Conservation (phyloP, 2,113 vertebrate species). For the Tetrax tetrax region DNA sequence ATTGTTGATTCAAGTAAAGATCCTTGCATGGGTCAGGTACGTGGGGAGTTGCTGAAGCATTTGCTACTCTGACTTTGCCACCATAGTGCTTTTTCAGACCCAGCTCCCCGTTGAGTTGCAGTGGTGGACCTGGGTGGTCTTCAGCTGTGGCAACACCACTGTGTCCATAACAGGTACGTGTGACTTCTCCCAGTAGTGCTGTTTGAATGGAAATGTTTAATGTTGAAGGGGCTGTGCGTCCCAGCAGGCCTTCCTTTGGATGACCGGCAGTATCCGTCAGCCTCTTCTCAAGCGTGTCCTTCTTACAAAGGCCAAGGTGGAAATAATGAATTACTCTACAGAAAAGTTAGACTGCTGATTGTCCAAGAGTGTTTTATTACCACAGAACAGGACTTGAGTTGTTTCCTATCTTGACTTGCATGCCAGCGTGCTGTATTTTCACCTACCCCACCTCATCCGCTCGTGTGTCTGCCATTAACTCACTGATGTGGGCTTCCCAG, state of each 20-base stretch:
- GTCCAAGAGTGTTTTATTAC: not conserved
- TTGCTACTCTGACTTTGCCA: not conserved
- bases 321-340: not conserved
- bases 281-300: not conserved
- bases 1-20: not conserved
- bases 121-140: not conserved
- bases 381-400: not conserved
- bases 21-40: not conserved
- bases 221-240: not conserved
- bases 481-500: not conserved
- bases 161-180: rapidly evolving
- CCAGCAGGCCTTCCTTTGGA: not conserved
- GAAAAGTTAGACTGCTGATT: not conserved
- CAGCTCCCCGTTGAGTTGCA: not conserved
- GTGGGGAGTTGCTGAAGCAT: not conserved
- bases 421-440: not conserved
- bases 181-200: not conserved
- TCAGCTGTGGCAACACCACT: not conserved
- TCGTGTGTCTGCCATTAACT: rapidly evolving
- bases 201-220: not conserved
- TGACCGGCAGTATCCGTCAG: not conserved
- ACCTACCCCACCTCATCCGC: rapidly evolving
- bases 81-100: not conserved
- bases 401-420: not conserved
- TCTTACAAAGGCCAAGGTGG: not conserved